Percentiles rank a stretch among this genome's conserved stretches.
phyloP scores from a whole-genome alignment of 2,113 vertebrate genomes.

The Muntiacus muntjak region DNA sequence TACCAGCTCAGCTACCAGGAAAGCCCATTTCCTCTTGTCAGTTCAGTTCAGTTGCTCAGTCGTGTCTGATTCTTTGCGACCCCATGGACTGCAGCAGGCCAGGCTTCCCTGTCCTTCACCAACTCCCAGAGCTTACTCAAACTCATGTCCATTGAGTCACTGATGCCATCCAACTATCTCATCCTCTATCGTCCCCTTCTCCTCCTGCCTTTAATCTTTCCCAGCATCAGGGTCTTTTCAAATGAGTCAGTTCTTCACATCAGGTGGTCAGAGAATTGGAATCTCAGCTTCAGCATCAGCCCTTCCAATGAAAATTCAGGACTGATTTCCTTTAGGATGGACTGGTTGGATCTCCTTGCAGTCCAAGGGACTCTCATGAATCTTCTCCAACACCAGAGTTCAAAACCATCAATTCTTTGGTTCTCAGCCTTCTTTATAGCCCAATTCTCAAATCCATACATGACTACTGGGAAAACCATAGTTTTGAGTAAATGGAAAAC shows the following conservation, averaged over 20 bases:
- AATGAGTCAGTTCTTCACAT: neutral
- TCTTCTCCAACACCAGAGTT: neutral
- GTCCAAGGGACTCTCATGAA: neutral
- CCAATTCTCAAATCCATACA: neutral
- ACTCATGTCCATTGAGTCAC: neutral
- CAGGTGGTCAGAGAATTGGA: neutral
- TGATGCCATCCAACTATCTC: neutral
- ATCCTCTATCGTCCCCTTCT: neutral
- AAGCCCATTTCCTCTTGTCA: neutral
- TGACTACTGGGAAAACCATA: neutral
- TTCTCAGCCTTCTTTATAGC: neutral
- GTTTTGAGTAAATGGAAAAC: neutral
- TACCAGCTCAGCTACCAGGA: neutral
- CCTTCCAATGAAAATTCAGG: neutral
- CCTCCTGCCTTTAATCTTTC: neutral
- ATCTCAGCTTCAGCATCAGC: neutral
- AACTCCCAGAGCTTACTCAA: neutral
- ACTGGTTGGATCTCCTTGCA: neutral
- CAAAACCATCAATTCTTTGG: neutral
- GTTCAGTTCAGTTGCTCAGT: neutral
- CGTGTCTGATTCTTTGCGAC: rapidly evolving
- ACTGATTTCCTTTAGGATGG: neutral
- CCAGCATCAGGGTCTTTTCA: neutral
- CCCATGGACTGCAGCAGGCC: neutral
- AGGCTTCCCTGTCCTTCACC: neutral